A percentile compares a stretch with the other conserved stretches of the same genome.
These are phyloP conservation scores for Bothrops jararaca DNA, from an alignment of 2,113 vertebrate species.

Conservation along the genomic window DNA sequence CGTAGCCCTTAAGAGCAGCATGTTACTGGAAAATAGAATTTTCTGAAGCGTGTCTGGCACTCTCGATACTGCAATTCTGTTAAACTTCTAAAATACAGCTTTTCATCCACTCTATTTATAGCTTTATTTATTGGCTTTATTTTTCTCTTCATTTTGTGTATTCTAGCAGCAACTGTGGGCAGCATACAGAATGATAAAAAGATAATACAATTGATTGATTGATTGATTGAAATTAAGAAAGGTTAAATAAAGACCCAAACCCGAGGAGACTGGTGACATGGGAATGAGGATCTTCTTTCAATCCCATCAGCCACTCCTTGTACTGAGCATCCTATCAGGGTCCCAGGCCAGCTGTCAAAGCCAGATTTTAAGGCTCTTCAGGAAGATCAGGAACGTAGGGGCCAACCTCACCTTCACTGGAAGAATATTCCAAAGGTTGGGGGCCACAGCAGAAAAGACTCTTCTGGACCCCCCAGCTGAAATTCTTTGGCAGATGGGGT, in stretches of 20 bases:
- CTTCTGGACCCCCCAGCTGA: not conserved
- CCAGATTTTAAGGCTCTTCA: not conserved
- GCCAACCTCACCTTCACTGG: not conserved
- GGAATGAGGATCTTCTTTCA: not conserved
- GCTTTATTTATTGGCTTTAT: not conserved
- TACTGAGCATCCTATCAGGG: not conserved
- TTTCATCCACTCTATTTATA: not conserved
- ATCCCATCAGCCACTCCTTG: not conserved
- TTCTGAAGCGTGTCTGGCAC: not conserved
- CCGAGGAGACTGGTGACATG: not conserved
- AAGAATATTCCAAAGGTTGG: not conserved
- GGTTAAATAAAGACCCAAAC: not conserved
- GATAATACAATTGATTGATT: no score
- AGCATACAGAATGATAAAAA: not conserved
- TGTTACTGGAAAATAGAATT: not conserved
- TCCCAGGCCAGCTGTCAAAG: not conserved
- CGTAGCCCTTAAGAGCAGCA: not conserved
- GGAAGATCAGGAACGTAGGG: not conserved
- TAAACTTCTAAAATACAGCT: not conserved
- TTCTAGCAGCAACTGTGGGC: not conserved
- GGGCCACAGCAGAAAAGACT: not conserved
- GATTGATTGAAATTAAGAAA: not conserved
- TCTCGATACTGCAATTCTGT: not conserved
- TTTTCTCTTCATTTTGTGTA: not conserved
- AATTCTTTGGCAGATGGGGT: not conserved